Evolutionary conservation across 2,888 invertebrate species (phyloP), one percentile per base, ranked within the genome.

Genomic region (Lepetodrilus schrolli): DNA sequence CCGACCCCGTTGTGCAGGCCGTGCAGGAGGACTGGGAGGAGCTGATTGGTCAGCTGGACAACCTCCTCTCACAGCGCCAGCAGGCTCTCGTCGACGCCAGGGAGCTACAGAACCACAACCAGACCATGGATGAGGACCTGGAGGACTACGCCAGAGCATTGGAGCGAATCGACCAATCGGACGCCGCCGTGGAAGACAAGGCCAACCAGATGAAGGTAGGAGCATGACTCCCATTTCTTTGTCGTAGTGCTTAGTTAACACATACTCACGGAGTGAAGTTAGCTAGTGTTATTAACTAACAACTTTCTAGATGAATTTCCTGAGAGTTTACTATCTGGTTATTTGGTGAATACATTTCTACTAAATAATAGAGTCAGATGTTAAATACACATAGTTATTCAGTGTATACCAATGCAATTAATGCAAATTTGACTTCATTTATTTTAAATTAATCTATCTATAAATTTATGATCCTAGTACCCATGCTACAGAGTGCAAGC

Each of bases 1-100:
- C 82, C 2, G 87, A 88, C 75, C 86, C 88, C 2, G 84, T 86
- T 13, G 77, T 88, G 37, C 77, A 81, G 69, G 88, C 87, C n/a
- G 82, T 88, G 10, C 78, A 84, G 70, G 86, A 87, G 26, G 84
- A 84, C 51, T 84, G 84, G 83, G 82, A 83, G 48, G 84, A 76
- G 36, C 69, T 73, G 23, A 69, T 73, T 37, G 51, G 72, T 36
- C 86, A 87, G 75, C 80, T 87, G 48, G 84, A 86, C 70, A 87
- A 85, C 51, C 80, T 87, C n/a, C 77, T 87, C 34, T 80, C 80
- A 37, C 84, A 82, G 10, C 73, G 84, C 17, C 83, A 86, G 70
- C 79, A 83, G 36, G 82, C 83, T 20, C 75, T 82, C 34, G 81
- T 82, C 43, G 78, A 82, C 4, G 83, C 84, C 3, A 72, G 77